phyloP scores from a whole-genome alignment of 2,797 vertebrate species.

The Oophaga sylvatica region DNA sequence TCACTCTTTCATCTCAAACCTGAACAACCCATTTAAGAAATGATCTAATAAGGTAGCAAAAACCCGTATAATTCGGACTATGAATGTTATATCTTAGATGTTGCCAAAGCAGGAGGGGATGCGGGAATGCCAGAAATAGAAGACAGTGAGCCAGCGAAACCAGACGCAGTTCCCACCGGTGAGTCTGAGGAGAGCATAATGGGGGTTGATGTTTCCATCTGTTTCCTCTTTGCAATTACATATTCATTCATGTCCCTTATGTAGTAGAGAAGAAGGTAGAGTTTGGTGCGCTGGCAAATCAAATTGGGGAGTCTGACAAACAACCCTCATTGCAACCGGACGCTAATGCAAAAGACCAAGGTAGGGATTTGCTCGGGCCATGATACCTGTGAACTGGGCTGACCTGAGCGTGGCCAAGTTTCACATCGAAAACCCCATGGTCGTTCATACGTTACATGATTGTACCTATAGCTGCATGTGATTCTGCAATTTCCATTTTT shows the following conservation, averaged over 20 bases:
- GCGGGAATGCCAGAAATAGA: conserved; percentile 98
- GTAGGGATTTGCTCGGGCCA: neutral
- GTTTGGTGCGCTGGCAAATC: conserved; percentile 76
- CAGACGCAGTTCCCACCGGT: conserved; percentile 86
- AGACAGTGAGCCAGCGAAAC: conserved; percentile 91
- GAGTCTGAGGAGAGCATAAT: conserved; percentile 63
- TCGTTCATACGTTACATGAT: neutral
- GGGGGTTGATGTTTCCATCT: neutral
- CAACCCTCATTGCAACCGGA: conserved; percentile 56
- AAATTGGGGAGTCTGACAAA: conserved; percentile 76
- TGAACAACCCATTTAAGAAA: neutral
- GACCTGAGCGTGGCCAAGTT: neutral
- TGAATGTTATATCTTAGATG: conserved; percentile 74
- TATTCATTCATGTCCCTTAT: conserved; percentile 63
- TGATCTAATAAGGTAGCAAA: neutral
- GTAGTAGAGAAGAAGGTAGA: conserved; percentile 76
- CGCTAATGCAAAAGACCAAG: conserved; percentile 37
- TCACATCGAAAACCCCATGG: neutral
- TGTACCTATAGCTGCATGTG: neutral
- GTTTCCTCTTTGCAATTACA: neutral
- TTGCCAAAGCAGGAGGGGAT: conserved; percentile 88
- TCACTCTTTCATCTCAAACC: too few relatives aligned
- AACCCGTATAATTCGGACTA: neutral
- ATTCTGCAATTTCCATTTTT: neutral
- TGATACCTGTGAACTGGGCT: neutral